Percentiles rank a stretch among this genome's conserved stretches.
phyloP scores from a whole-genome alignment of 2,888 invertebrate species.

The Sphinx pinastri region DNA sequence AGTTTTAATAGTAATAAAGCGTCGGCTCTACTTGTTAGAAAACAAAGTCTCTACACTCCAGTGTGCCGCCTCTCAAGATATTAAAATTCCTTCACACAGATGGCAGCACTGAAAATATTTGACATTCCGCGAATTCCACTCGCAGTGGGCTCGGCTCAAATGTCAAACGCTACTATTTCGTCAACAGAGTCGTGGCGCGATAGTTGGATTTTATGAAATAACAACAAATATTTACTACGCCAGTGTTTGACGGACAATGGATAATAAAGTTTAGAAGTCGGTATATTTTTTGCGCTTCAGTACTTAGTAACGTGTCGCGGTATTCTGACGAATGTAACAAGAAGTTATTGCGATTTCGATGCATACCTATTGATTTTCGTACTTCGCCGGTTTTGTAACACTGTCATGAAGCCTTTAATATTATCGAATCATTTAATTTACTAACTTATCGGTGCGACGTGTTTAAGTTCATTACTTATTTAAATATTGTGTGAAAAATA shows the following conservation, averaged over 20 bases:
- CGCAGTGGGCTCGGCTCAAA: slow-evolving; percentile 88
- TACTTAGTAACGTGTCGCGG: slow-evolving; percentile 63
- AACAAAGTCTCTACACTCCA: slow-evolving; percentile 53
- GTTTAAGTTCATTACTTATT: slow-evolving; percentile 37
- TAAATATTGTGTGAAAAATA: slow-evolving; percentile 50
- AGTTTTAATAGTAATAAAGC: slow-evolving; percentile 24
- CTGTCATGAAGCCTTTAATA: slow-evolving; percentile 72
- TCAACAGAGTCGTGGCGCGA: slow-evolving; percentile 83
- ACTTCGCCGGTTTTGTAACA: slow-evolving; percentile 74
- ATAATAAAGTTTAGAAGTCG: slow-evolving; percentile 68
- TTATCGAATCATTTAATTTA: slow-evolving; percentile 43
- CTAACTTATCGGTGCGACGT: slow-evolving; percentile 40
- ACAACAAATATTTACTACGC: slow-evolving; percentile 72
- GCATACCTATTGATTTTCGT: slow-evolving; percentile 78
- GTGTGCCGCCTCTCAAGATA: slow-evolving; percentile 65
- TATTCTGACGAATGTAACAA: slow-evolving; percentile 55
- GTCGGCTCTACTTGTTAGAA: slow-evolving; percentile 24
- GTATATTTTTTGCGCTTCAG: slow-evolving; percentile 64
- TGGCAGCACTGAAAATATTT: slow-evolving; percentile 87
- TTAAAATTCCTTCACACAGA: slow-evolving; percentile 82
- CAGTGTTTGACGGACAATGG: slow-evolving; percentile 75
- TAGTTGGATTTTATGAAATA: slow-evolving; percentile 82
- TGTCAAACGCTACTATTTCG: slow-evolving; percentile 87
- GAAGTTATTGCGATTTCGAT: slow-evolving; percentile 65
- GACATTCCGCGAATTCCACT: slow-evolving; percentile 86